Percentiles rank a stretch among this genome's conserved stretches.
These are phyloP conservation scores for Saiga tatarica DNA, from an alignment of 2,113 vertebrate genomes.

Conservation along the genomic window DNA sequence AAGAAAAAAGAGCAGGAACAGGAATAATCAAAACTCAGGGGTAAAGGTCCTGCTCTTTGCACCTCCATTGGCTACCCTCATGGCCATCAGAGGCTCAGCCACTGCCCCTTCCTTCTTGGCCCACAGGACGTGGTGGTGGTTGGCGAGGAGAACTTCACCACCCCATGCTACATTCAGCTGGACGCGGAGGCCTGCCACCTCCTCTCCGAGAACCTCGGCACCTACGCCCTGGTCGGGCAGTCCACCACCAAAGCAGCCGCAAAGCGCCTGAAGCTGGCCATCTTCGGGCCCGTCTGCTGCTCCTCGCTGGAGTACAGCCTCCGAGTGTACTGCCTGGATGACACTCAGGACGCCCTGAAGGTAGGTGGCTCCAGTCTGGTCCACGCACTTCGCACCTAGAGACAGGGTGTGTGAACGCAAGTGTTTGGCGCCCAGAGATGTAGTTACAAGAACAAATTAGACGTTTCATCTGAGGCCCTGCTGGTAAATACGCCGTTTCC, in stretches of 20 bases:
- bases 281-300: conserved; percentile 92
- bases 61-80: rapidly evolving
- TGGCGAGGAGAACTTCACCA: conserved; percentile 95
- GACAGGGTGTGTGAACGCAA: too few species aligned
- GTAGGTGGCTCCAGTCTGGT: conserved; percentile 67
- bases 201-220: conserved; percentile 92
- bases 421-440: background rate
- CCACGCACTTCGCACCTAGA: background rate
- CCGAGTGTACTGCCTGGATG: conserved; percentile 94
- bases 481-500: background rate
- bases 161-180: conserved; percentile 95
- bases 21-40: background rate
- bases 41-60: rapidly evolving
- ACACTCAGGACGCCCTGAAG: conserved; percentile 95
- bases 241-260: conserved; percentile 91
- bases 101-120: background rate
- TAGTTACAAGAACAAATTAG: background rate
- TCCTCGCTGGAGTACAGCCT: conserved; percentile 94
- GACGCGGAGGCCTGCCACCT: conserved; percentile 94
- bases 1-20: background rate
- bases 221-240: conserved; percentile 93
- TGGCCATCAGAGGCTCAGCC: background rate
- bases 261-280: conserved; percentile 92
- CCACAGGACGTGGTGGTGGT: conserved; percentile 93
- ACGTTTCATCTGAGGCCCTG: background rate